These are phyloP conservation scores for Acheta domesticus DNA, from an alignment of 2,888 invertebrate genomes.

Conservation along the genomic window DNA sequence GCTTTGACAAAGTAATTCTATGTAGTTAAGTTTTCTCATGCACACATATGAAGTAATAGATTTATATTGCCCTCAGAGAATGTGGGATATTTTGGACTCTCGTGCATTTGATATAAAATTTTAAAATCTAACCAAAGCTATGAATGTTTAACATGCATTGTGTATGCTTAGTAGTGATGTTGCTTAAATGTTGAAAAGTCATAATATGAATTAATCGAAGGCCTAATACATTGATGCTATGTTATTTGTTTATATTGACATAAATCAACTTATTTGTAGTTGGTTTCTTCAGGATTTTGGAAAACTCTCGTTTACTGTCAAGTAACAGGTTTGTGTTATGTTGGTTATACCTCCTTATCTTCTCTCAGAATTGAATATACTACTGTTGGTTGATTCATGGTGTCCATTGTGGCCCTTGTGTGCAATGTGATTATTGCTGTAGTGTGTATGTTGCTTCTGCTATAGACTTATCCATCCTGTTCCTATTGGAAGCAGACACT, in stretches of 20 bases:
- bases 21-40: too few species aligned
- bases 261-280: background rate
- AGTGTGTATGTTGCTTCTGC: constrained; percentile 10
- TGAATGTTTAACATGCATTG: background rate
- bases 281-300: too few species aligned
- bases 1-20: too few species aligned
- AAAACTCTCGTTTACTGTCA: too few species aligned
- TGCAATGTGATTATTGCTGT: background rate
- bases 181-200: background rate
- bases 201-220: constrained; percentile 1
- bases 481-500: background rate
- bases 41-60: too few species aligned
- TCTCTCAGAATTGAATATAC: too few species aligned
- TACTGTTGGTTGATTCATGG: background rate
- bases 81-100: background rate
- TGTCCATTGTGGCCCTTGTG: background rate
- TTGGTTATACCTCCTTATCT: too few species aligned
- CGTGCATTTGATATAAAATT: constrained; percentile 11
- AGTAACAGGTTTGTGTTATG: too few species aligned
- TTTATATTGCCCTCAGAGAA: background rate
- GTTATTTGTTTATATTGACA: background rate
- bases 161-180: background rate
- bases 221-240: background rate
- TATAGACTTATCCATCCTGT: background rate
- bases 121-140: background rate